Evolutionary conservation across 2,113 vertebrate genomes (phyloP).

Genomic region (Forbesichthys agassizii): DNA sequence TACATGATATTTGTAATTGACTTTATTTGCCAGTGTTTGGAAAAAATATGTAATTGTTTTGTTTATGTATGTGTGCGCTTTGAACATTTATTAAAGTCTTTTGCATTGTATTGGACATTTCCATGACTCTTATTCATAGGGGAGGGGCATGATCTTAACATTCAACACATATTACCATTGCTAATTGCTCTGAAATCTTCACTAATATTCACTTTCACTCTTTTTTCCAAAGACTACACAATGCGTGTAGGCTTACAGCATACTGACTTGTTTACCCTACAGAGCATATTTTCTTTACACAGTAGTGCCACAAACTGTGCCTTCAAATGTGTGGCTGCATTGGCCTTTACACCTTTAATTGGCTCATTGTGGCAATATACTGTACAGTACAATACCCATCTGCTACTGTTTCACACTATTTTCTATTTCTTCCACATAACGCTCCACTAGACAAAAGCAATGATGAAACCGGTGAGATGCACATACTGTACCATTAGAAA

Average conservation of each 20-base stretch:
- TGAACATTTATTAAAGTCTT: slow-evolving; percentile 84
- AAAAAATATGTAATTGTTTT: slow-evolving; percentile 80
- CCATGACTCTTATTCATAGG: slow-evolving; percentile 71
- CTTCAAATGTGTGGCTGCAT: slow-evolving; percentile 14
- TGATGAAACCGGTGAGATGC: slow-evolving; percentile 41
- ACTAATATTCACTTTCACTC: too few relatives aligned
- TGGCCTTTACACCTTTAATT: slow-evolving; percentile 49
- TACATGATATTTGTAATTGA: slow-evolving; percentile 81
- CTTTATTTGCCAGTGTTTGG: slow-evolving; percentile 80
- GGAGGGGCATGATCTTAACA: not conserved
- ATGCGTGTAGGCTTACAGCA: not conserved
- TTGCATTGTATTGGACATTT: slow-evolving; percentile 80
- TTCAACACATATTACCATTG: slow-evolving; percentile 12
- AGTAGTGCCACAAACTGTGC: slow-evolving; percentile 9
- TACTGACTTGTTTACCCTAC: slow-evolving; percentile 23
- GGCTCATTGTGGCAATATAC: slow-evolving; percentile 34
- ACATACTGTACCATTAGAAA: slow-evolving; percentile 58
- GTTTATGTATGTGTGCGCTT: slow-evolving; percentile 84
- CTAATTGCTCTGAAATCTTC: slow-evolving; percentile 5
- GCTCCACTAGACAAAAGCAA: slow-evolving; percentile 17
- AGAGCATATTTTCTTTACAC: slow-evolving; percentile 2
- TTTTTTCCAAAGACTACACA: too few relatives aligned
- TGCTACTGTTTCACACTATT: not conserved
- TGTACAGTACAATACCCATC: slow-evolving; percentile 16
- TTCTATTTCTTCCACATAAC: slow-evolving; percentile 21